Conservation (phyloP, 2,888 invertebrate species). For the Muscina levida region DNA sequence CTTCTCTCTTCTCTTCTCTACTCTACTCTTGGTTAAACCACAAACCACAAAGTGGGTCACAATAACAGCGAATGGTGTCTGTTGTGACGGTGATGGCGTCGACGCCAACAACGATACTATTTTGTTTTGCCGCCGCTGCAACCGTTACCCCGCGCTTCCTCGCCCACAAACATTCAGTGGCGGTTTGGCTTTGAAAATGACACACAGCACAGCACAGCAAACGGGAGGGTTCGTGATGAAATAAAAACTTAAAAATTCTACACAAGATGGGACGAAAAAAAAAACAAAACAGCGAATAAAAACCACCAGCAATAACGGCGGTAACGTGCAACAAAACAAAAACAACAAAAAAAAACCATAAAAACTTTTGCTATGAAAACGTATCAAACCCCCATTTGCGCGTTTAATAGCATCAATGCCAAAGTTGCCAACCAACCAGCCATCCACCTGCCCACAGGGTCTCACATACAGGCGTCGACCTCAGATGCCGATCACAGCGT, state of each 20-base stretch:
- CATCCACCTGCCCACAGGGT: too few relatives aligned
- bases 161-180: slow-evolving; percentile 60
- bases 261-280: too few relatives aligned
- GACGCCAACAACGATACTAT: not conserved
- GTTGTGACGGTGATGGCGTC: not conserved
- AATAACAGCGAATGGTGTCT: slow-evolving; percentile 13
- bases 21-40: too few relatives aligned
- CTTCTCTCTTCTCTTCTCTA: not conserved
- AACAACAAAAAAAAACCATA: not conserved
- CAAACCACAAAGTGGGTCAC: slow-evolving; percentile 31
- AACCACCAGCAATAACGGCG: not conserved
- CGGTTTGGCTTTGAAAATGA: slow-evolving; percentile 60
- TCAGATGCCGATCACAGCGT: not conserved
- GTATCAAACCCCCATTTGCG: slow-evolving; percentile 24
- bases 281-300: too few relatives aligned
- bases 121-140: not conserved
- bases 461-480: too few relatives aligned
- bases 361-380: slow-evolving; percentile 14
- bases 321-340: not conserved
- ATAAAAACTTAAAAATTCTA: too few relatives aligned
- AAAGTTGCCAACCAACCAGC: too few relatives aligned
- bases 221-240: too few relatives aligned
- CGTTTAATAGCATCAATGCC: not conserved
- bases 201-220: not conserved
- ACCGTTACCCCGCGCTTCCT: not conserved